These are phyloP conservation scores for Heterodera filipjevi DNA, from an alignment of 2,888 invertebrate genomes.

Conservation along the genomic window DNA sequence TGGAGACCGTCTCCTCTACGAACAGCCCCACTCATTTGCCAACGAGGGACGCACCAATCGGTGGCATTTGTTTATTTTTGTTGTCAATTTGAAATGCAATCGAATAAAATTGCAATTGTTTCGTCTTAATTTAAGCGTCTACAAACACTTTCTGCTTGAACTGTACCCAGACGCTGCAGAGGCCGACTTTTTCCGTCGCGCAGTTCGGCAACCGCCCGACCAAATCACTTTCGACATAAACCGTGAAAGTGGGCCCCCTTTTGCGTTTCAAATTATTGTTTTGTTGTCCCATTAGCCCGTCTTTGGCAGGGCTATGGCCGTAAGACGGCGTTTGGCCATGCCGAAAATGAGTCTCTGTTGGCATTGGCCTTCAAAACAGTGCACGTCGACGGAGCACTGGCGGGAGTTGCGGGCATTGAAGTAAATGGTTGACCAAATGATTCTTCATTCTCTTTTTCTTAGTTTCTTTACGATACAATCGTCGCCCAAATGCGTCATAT, in stretches of 20 bases:
- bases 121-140: constrained; percentile 46
- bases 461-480: constrained; percentile 57
- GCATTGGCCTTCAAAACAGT: constrained; percentile 58
- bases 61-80: neutral
- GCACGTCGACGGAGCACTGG: constrained; percentile 56
- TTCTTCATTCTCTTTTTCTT: neutral
- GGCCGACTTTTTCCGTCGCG: constrained; percentile 61
- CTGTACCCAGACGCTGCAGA: constrained; percentile 58
- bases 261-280: neutral
- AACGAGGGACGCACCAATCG: neutral
- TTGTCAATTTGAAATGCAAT: neutral
- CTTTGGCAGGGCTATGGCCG: constrained; percentile 45
- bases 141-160: constrained; percentile 63
- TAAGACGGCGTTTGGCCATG: constrained; percentile 53
- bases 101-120: neutral
- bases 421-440: constrained; percentile 36
- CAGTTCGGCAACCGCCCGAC: constrained; percentile 57
- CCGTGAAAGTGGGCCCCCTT: constrained; percentile 46
- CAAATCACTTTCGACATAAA: constrained; percentile 60
- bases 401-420: constrained; percentile 62
- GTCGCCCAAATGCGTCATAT: constrained; percentile 51
- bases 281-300: constrained; percentile 52
- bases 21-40: constrained; percentile 23
- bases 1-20: constrained; percentile 45
- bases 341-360: constrained; percentile 60